A percentile compares a stretch with the other conserved stretches of the same genome.
Conservation (phyloP, 2,113 vertebrate species). For the Chitala chitala region DNA sequence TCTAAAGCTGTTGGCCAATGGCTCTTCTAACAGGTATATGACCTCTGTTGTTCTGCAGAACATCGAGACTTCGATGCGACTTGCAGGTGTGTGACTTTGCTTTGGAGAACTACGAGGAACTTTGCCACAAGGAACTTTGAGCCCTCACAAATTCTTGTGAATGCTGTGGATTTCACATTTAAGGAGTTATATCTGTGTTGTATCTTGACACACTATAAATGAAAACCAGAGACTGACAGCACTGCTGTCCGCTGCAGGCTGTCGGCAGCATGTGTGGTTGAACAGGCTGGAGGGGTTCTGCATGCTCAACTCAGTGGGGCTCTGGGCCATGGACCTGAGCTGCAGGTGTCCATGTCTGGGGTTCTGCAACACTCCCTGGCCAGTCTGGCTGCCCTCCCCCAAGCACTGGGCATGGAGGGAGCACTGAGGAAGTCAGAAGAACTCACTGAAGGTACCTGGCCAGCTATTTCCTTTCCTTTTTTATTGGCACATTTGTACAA, state of each 20-base stretch:
- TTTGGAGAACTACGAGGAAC: background rate
- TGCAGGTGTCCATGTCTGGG: slow-evolving; percentile 54
- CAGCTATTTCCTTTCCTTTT: background rate
- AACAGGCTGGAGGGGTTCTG: slow-evolving; percentile 46
- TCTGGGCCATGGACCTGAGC: slow-evolving; percentile 41
- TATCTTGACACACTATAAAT: background rate
- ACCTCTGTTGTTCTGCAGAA: background rate
- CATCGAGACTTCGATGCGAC: background rate
- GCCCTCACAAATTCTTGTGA: too few species aligned
- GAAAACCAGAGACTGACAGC: slow-evolving; percentile 21
- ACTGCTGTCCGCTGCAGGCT: slow-evolving; percentile 46
- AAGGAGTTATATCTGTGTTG: background rate
- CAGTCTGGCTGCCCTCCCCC: slow-evolving; percentile 51
- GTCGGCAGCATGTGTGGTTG: slow-evolving; percentile 53
- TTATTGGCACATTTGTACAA: background rate
- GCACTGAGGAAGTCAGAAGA: slow-evolving; percentile 51
- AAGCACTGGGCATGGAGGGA: slow-evolving; percentile 53
- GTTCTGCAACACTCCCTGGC: slow-evolving; percentile 59
- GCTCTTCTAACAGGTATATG: slow-evolving; percentile 64
- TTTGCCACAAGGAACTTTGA: too few species aligned
- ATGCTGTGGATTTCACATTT: background rate
- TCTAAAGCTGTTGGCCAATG: slow-evolving; percentile 59
- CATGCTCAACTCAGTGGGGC: slow-evolving; percentile 50
- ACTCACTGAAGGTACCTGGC: slow-evolving; percentile 56
- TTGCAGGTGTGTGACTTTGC: background rate